These are phyloP conservation scores for Gadopsis bispinosus DNA, from an alignment of 2,797 vertebrate species.

Conservation along the genomic window DNA sequence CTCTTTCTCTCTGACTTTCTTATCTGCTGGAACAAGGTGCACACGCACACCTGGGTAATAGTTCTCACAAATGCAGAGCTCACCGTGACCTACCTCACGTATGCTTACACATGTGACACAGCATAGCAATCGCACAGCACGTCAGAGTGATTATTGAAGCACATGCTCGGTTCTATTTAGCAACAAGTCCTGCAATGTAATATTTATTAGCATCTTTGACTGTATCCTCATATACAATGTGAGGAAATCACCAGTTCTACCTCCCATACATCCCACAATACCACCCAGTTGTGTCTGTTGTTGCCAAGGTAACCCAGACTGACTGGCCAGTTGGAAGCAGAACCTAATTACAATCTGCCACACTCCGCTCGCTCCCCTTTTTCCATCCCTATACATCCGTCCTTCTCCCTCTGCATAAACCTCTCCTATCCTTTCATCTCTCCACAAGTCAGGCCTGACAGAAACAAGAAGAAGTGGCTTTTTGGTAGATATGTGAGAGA, in stretches of 20 bases:
- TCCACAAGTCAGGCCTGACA: constrained; percentile 31
- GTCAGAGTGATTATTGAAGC: background rate
- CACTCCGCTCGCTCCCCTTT: background rate
- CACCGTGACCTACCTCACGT: constrained; percentile 68
- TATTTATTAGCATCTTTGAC: background rate
- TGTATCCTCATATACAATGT: background rate
- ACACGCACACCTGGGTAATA: constrained; percentile 39
- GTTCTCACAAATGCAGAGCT: constrained; percentile 1
- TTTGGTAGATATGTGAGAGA: constrained; percentile 36
- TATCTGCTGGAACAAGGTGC: constrained; percentile 65
- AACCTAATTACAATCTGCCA: constrained; percentile 56
- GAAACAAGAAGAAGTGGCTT: constrained; percentile 53
- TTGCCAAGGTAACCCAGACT: constrained; percentile 64
- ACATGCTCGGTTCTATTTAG: background rate
- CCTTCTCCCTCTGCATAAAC: constrained; percentile 28
- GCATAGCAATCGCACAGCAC: background rate
- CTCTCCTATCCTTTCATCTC: constrained; percentile 38
- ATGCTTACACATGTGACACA: constrained; percentile 28
- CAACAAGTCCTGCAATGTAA: background rate
- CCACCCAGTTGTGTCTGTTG: constrained; percentile 40
- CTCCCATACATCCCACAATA: constrained; percentile 49
- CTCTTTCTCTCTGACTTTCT: constrained; percentile 40
- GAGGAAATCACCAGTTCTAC: constrained; percentile 21
- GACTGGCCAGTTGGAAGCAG: constrained; percentile 39
- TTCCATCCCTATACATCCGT: constrained; percentile 19